phyloP scores from a whole-genome alignment of 2,113 vertebrate species.

The Diphyllodes magnificus region DNA sequence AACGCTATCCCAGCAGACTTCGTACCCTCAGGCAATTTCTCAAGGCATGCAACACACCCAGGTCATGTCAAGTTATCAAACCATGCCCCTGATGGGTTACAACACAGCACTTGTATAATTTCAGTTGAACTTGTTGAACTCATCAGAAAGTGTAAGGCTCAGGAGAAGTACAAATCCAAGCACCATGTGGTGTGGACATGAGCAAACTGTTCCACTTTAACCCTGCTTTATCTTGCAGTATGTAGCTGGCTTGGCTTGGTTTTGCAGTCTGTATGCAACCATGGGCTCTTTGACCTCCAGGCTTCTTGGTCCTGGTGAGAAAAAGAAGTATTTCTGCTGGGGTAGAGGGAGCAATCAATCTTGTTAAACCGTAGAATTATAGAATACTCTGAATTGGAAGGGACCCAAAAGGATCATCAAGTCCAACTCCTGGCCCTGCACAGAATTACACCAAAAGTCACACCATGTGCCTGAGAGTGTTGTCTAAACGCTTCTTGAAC shows the following conservation, averaged over 20 bases:
- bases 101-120: neutral
- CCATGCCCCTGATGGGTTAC: neutral
- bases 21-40: neutral
- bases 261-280: neutral
- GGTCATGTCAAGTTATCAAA: neutral
- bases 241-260: neutral
- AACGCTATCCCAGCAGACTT: neutral
- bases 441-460: neutral
- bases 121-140: neutral
- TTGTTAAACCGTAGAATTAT: neutral
- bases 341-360: neutral
- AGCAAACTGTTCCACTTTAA: neutral
- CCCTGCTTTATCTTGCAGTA: neutral
- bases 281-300: neutral
- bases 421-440: neutral
- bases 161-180: neutral
- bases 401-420: neutral
- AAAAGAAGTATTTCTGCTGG: neutral
- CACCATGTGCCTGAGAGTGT: neutral
- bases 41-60: neutral
- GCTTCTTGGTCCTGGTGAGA: neutral
- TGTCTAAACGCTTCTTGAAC: neutral
- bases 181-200: fast-evolving
- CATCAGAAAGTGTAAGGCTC: neutral
- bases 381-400: neutral